Base-by-base conservation (phyloP, 2,797 vertebrate species). In the Hyperoplus immaculatus region DNA sequence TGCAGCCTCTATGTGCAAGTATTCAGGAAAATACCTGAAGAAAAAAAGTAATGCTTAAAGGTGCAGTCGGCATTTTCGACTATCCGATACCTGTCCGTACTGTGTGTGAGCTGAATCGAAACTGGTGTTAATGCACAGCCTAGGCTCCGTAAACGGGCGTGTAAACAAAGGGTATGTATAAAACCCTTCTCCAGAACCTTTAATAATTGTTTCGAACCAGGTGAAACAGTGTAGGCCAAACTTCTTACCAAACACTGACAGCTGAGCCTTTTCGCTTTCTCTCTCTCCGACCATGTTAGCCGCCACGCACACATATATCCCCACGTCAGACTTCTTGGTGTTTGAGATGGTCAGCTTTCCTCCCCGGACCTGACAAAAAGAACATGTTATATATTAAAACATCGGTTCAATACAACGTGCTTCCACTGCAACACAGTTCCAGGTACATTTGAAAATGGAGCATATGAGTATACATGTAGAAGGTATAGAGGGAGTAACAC, bases 271-370 rank as follows among this genome's bases (percentile, higher is more conserved):
- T 79, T 99, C 97, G 4, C 98, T 99, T 85, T 98, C 97, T 36
- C 96, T 92, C 83, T 99, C 98, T n/a, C 98, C 98, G 68, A 99
- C 98, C 96, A 99, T 98, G 81, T 99, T 99, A 82, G 95, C 93
- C 0, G 97, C 98, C 39, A 99, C 97, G 75, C 98, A 99, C 14
- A 96, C 97, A 46, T 98, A 99, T 95, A 97, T 97, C 39, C 97
- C 98, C 0, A 96, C 95, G 68, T 99, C 98, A 0, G 93, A 97
- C 85, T 98, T 98, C 66, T 95, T 96, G 49, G 97, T 96, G 58
- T 96, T 97, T 51, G 97, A 96, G 80, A 99, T 97, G 92, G 97
- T 97, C 90, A 99, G 90, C 87, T 99, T 99, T 55, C 97, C 97
- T 75, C 97, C 96, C 82, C 97, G 97, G 65, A 99, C 96, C 98